Percentiles rank a stretch among this genome's conserved stretches.
Conservation (phyloP, 2,113 vertebrate species). For the Erpornis zantholeuca region DNA sequence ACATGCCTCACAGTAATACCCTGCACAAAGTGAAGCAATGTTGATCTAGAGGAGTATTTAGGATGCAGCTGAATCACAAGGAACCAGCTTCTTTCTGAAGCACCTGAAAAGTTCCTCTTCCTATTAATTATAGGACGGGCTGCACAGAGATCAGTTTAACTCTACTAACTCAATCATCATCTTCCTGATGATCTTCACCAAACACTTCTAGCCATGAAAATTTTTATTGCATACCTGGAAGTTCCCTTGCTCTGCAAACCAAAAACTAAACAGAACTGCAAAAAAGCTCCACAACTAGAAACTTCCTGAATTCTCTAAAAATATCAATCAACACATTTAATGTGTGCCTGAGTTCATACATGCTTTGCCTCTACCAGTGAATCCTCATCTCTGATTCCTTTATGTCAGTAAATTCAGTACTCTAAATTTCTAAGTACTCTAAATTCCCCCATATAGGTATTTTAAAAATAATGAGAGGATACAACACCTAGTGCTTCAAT, state of each 20-base stretch:
- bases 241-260: neutral
- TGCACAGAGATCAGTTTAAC: neutral
- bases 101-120: neutral
- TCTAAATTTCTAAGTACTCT: too few relatives aligned
- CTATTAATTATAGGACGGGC: neutral
- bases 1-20: neutral
- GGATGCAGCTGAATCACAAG: neutral
- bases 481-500: neutral
- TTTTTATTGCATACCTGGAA: neutral
- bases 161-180: neutral
- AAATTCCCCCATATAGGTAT: neutral
- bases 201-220: neutral
- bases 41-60: neutral
- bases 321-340: neutral
- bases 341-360: neutral
- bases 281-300: neutral
- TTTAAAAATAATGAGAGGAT: neutral
- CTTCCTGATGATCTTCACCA: neutral
- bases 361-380: neutral
- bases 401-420: neutral
- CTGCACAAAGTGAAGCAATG: neutral
- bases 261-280: neutral
- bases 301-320: neutral
- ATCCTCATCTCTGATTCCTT: neutral
- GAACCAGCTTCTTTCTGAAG: neutral